Percentiles rank a stretch among this genome's conserved stretches.
These are phyloP conservation scores for Megalops cyprinoides DNA, from an alignment of 2,797 vertebrate genomes.

Conservation along the genomic window DNA sequence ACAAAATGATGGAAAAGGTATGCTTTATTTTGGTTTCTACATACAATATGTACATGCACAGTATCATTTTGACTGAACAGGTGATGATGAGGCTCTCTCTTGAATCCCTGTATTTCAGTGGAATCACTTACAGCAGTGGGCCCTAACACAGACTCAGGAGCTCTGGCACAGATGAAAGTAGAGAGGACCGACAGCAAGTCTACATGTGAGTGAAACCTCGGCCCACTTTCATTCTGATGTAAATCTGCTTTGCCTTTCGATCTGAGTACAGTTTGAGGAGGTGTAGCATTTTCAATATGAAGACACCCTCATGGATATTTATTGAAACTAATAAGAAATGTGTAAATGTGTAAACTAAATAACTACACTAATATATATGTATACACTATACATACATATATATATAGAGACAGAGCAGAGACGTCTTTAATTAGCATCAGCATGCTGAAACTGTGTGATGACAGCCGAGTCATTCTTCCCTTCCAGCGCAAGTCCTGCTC, in stretches of 20 bases:
- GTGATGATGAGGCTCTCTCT: not conserved
- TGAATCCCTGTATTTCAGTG: constrained; percentile 43
- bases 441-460: too few relatives aligned
- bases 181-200: not conserved
- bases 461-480: too few relatives aligned
- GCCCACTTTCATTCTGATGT: not conserved
- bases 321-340: too few relatives aligned
- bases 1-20: constrained; percentile 53
- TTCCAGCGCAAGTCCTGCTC: constrained; percentile 41
- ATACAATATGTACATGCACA: too few relatives aligned
- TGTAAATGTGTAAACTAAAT: too few relatives aligned
- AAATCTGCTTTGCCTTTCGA: not conserved
- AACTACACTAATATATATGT: too few relatives aligned
- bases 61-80: too few relatives aligned
- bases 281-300: not conserved
- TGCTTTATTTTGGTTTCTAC: constrained; percentile 19
- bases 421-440: too few relatives aligned
- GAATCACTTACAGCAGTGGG: not conserved
- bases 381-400: too few relatives aligned
- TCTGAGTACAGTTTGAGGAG: not conserved
- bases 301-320: not conserved
- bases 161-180: constrained; percentile 57
- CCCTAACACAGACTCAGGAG: not conserved
- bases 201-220: not conserved
- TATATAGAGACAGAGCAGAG: too few relatives aligned